Conservation (phyloP, 2,888 invertebrate genomes). For the Lithodes maja region DNA sequence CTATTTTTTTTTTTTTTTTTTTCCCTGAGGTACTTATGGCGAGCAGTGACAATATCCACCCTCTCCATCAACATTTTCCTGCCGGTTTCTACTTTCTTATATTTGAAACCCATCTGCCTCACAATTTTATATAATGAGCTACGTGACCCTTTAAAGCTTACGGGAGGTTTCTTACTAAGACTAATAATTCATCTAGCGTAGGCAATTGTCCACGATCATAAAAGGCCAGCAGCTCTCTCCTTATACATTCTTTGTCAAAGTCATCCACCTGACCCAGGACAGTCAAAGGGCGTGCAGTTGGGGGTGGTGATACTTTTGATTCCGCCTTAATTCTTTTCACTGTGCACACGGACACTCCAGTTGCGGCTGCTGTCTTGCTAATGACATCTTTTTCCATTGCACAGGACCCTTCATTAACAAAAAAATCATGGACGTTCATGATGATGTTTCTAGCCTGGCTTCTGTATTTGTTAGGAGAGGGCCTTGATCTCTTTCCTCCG, state of each 20-base stretch:
- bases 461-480: no score
- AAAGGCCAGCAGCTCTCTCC: conserved; percentile 19
- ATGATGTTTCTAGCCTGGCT: no score
- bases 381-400: no score
- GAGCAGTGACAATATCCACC: conserved; percentile 2
- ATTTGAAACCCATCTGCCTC: conserved; percentile 9
- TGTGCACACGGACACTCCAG: not conserved
- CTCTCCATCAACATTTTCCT: conserved; percentile 2
- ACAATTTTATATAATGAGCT: not conserved
- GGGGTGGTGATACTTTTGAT: not conserved
- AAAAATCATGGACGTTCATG: no score
- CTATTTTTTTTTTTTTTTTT: not conserved
- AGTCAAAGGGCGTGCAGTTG: conserved; percentile 13
- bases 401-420: no score
- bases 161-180: not conserved
- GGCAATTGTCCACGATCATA: conserved; percentile 4
- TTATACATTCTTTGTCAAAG: conserved; percentile 1
- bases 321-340: not conserved
- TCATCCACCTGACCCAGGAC: conserved; percentile 19
- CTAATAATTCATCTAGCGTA: not conserved
- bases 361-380: not conserved
- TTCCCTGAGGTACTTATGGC: conserved; percentile 2
- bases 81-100: conserved; percentile 4
- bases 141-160: not conserved
- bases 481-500: no score